Conservation (phyloP, 2,888 invertebrate species). For the Zhuqinia jingwanae region DNA sequence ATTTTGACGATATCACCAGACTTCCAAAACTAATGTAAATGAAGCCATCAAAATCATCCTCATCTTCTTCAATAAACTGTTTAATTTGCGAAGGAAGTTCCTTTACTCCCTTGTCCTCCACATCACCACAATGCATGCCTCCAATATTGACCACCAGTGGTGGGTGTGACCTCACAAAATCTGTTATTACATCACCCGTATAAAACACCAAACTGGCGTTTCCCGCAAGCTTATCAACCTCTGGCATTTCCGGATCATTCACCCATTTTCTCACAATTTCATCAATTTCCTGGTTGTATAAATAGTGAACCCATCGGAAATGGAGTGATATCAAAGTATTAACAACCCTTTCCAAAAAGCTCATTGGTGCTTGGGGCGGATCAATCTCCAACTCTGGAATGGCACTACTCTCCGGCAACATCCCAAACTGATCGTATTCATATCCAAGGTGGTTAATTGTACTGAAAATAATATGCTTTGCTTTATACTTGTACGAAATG, state of each 20-base stretch:
- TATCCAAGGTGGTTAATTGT: conserved; percentile 46
- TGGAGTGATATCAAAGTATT: conserved; percentile 45
- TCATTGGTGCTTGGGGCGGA: conserved; percentile 40
- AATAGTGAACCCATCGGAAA: conserved; percentile 3
- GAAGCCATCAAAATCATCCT: conserved; percentile 64
- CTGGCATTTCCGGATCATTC: conserved; percentile 38
- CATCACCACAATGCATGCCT: conserved; percentile 31
- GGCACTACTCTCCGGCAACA: conserved; percentile 37
- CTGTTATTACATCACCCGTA: conserved; percentile 46
- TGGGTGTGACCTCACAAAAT: conserved; percentile 48
- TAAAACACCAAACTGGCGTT: conserved; percentile 36
- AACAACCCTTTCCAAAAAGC: conserved; percentile 35
- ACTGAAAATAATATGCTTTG: conserved; percentile 64
- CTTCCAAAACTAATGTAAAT: conserved; percentile 76
- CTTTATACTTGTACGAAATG: conserved; percentile 59
- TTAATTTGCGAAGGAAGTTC: neutral
- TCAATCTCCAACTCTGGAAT: conserved; percentile 67
- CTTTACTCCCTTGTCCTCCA: neutral
- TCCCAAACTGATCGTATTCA: conserved; percentile 65
- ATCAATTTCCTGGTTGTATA: conserved; percentile 29
- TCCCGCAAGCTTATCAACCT: conserved; percentile 14
- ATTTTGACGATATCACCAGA: conserved; percentile 31
- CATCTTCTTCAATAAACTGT: conserved; percentile 6
- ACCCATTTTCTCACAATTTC: conserved; percentile 4
- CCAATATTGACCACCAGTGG: conserved; percentile 49